Evolutionary conservation across 92 coral and sea anemone genomes (phyloP), one percentile per base, ranked within the genome.

Genomic region (Paragorgia papillata): DNA sequence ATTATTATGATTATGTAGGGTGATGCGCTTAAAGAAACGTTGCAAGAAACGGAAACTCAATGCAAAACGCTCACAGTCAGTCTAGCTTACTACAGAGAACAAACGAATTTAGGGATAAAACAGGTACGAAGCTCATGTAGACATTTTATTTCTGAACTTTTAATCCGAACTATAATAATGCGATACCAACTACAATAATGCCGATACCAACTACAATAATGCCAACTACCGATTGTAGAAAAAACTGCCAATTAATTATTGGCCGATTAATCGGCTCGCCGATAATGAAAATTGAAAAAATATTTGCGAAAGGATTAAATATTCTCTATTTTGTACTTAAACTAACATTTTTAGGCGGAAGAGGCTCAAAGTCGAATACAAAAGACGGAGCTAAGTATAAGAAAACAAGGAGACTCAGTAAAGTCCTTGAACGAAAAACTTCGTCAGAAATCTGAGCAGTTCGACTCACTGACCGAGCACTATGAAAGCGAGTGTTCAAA

Each of bases 31-130:
- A 91, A 91, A 71, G 97, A 95, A 70, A 89, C 85, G 65, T 84
- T 95, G 1, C 86, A 84, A 44, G 97, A 95, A 76, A 56, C 85
- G 20, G 98, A 95, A 19, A 59, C 87, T 3, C 89, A 87, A 49
- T 66, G 85, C 58, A 89, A 89, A 48, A 87, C 89, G 22, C 85
- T 95, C 7, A 89, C 88, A 70, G 84, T 87, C 57, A 95, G 90
- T 57, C 58, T 95, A 43, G 61, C 61, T 13, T 91, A 95, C 79
- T 95, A 95, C 57, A 95, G 91, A 79, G 91, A 88, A 65, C 98
- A 91, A 82, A 80, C 90, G 13, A 87, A 89, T 56, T 88, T 83
- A 60, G 90, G 91, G 53, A 96, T 83, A 21, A 81, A 79, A 8
- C 98, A 95, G 96, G 98, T 94, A 68, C n/a, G 13, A 41, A 19